A percentile compares a stretch with the other conserved stretches of the same genome.
These are phyloP conservation scores for Gymnothorax javanicus DNA, from an alignment of 2,797 vertebrate genomes.

Conservation along the genomic window DNA sequence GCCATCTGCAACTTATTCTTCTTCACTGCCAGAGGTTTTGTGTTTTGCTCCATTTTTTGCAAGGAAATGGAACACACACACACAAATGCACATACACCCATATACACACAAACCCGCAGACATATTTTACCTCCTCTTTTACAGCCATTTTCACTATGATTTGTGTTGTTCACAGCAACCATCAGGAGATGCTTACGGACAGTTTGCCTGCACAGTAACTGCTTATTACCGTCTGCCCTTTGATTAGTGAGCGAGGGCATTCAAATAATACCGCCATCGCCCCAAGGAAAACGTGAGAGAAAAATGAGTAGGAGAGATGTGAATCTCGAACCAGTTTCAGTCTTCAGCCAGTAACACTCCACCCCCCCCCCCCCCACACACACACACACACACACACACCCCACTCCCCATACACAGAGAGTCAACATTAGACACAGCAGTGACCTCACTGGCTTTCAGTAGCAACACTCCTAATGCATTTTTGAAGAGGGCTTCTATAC, in stretches of 20 bases:
- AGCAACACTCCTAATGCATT: background rate
- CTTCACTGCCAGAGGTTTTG: background rate
- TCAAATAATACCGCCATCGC: background rate
- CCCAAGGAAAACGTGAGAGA: background rate
- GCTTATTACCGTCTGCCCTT: background rate
- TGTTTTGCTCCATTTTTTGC: background rate
- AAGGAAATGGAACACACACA: background rate
- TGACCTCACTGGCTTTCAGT: background rate
- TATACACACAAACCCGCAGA: background rate
- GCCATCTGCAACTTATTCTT: background rate
- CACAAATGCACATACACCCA: background rate
- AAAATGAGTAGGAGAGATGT: background rate
- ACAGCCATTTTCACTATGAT: background rate
- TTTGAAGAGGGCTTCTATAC: background rate
- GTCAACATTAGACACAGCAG: background rate
- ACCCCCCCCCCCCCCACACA: too few species aligned
- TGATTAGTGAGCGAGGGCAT: background rate
- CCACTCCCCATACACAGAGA: background rate
- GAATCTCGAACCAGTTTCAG: background rate
- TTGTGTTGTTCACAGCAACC: background rate
- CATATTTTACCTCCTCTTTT: background rate
- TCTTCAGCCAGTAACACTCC: background rate
- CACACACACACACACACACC: background rate
- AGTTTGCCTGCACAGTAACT: background rate
- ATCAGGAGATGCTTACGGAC: background rate